Conservation (phyloP, 2,888 invertebrate species). For the Dendrolimus pini region DNA sequence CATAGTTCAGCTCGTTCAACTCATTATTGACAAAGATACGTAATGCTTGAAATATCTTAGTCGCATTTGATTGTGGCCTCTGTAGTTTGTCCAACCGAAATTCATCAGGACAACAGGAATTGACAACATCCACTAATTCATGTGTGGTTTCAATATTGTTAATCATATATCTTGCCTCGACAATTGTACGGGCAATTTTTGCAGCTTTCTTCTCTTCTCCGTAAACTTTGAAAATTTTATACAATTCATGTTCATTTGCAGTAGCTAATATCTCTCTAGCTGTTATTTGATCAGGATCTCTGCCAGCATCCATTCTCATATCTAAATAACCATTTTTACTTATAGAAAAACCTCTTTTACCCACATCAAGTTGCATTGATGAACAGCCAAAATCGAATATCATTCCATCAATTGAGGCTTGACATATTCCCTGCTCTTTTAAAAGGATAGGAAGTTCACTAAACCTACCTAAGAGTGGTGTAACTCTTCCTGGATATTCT, state of each 20-base stretch:
- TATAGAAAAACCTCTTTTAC: slow-evolving; percentile 90
- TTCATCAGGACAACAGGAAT: slow-evolving; percentile 76
- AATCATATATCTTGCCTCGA: slow-evolving; percentile 87
- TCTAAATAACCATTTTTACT: slow-evolving; percentile 92
- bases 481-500: slow-evolving; percentile 82
- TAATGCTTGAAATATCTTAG: slow-evolving; percentile 94
- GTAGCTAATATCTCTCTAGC: slow-evolving; percentile 92
- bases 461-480: slow-evolving; percentile 91
- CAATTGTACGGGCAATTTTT: slow-evolving; percentile 90
- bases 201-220: slow-evolving; percentile 93
- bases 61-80: slow-evolving; percentile 87
- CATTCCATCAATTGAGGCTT: slow-evolving; percentile 87
- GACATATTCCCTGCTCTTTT: slow-evolving; percentile 70
- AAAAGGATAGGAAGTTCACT: slow-evolving; percentile 88
- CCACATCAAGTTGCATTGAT: slow-evolving; percentile 94
- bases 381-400: slow-evolving; percentile 96
- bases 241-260: slow-evolving; percentile 86
- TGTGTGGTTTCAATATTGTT: slow-evolving; percentile 87
- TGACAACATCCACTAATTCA: slow-evolving; percentile 86
- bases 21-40: slow-evolving; percentile 98
- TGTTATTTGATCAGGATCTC: slow-evolving; percentile 83
- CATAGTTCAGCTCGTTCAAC: slow-evolving; percentile 95
- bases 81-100: slow-evolving; percentile 83
- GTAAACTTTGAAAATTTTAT: slow-evolving; percentile 90
- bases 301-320: slow-evolving; percentile 94